Conservation (phyloP, 2,113 vertebrate species). For the Zosterops japonicus region DNA sequence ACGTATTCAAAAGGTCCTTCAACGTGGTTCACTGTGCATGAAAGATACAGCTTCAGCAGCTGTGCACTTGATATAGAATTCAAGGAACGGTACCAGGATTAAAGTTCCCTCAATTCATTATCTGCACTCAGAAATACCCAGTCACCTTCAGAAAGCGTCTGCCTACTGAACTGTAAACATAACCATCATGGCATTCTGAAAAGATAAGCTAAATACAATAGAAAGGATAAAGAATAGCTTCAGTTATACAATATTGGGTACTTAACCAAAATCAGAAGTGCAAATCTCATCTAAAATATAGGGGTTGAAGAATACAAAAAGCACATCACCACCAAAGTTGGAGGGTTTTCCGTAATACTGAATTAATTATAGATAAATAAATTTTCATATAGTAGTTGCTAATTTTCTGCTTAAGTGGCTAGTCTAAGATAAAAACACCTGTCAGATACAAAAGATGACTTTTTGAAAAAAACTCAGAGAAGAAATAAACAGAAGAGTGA, state of each 20-base stretch:
- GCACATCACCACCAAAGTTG: not conserved
- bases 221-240: not conserved
- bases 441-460: not conserved
- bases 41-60: conserved; percentile 20
- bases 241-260: not conserved
- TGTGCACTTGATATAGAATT: not conserved
- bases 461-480: not conserved
- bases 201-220: conserved; percentile 13
- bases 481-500: not conserved
- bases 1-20: not conserved
- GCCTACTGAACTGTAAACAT: not conserved
- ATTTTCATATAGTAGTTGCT: not conserved
- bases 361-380: not conserved
- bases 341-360: not conserved
- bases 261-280: not conserved
- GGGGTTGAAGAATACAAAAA: not conserved
- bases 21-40: not conserved
- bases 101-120: conserved; percentile 5
- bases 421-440: not conserved
- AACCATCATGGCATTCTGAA: not conserved
- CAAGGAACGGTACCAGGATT: not conserved
- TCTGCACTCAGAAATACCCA: not conserved
- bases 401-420: not conserved
- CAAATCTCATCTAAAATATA: not conserved
- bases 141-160: not conserved